Base-by-base conservation (phyloP, 1,140 invertebrate species). In the Camponotus pennsylvanicus region DNA sequence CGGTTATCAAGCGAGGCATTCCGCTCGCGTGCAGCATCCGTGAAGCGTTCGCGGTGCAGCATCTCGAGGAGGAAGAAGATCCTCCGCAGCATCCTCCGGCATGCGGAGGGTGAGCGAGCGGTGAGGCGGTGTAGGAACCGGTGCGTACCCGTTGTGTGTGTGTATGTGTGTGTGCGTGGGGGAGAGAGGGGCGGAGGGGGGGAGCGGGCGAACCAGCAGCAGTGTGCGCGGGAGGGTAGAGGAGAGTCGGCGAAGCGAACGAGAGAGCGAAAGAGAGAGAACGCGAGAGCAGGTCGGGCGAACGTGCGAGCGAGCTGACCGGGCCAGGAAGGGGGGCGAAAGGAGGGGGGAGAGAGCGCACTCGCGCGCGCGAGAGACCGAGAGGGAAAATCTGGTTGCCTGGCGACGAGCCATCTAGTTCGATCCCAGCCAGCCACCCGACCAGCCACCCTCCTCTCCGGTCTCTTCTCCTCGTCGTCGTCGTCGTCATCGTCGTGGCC, bases 371-470 rank as follows among this genome's bases (percentile, higher is more conserved):
- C 66, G 84, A 69, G 79, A 85, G 91, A 93, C 77, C 78, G 92
- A 93, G 93, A 94, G 78, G 90, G 92, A 93, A 89, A 92, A 92
- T 93, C 90, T 92, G 94, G 95, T 95, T 95, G 95, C 95, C 93
- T 95, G 95, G 95, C 95, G 94, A 95, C 95, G 93, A 92, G 93
- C 94, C 93, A 94, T 94, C 94, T 93, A 94, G 94, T 95, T 95
- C 95, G 95, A 95, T 95, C 94, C 94, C 95, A 94, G 94, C 93
- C 93, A 92, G 91, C 92, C 92, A 92, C 91, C 91, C 92, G 91
- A 93, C 91, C 93, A 92, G 92, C 92, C 92, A 94, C 92, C 93
- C 92, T 93, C 91, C 79, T 83, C 67, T 73, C 67, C 69, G 79
- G 55, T 82, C 87, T 87, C 45, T 69, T 64, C 45, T 79, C 82